Evolutionary conservation across 2,113 vertebrate genomes (phyloP), one percentile per base, ranked within the genome.

Genomic region (Neogale vison): DNA sequence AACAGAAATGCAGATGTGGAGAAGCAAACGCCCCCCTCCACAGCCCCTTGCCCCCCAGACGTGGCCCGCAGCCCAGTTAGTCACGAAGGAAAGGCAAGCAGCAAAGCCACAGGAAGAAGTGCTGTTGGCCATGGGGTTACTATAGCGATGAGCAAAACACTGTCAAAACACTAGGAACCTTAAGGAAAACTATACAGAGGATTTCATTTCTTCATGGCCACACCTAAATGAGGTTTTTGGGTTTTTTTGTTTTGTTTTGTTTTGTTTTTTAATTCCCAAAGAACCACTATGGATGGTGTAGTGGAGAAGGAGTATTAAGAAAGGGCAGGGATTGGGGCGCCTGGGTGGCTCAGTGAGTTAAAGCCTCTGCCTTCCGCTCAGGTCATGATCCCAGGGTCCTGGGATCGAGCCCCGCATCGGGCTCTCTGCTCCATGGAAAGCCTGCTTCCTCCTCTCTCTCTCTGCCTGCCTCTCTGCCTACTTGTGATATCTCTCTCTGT

Each of bases 81-180:
- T 97, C 95, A 97, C 79, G 93, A 79, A 90, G 82, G 79, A 91
- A 91, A 94, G 77, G 61, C 79, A 96, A 97, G 95, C 17, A 90
- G 77, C 87, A 95, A 96, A 97, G 88, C 80, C 93, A 96, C 45
- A 77, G 69, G 42, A 94, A 93, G 82, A 95, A 87, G 90, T 29
- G 11, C 17, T 90, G 93, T 77, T 96, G 74, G 93, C 95, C 88
- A 95, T 80, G 87, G 90, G 7, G 82, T 97, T 98, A 94, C 95
- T 95, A 96, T 65, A 93, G 96, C 55, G 95, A 97, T 74, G 57
- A 93, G 67, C 50, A 97, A 97, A 98, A 98, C 95, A 97, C 29
- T 86, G 50, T 96, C 63, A 96, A 97, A 98, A 97, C 87, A 97
- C 29, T 72, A 72, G 89, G 93, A 95, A 71, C 84, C 81, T 95